These are phyloP conservation scores for Cryptocephalus moraei DNA, from an alignment of 2,888 invertebrate genomes.

Conservation along the genomic window DNA sequence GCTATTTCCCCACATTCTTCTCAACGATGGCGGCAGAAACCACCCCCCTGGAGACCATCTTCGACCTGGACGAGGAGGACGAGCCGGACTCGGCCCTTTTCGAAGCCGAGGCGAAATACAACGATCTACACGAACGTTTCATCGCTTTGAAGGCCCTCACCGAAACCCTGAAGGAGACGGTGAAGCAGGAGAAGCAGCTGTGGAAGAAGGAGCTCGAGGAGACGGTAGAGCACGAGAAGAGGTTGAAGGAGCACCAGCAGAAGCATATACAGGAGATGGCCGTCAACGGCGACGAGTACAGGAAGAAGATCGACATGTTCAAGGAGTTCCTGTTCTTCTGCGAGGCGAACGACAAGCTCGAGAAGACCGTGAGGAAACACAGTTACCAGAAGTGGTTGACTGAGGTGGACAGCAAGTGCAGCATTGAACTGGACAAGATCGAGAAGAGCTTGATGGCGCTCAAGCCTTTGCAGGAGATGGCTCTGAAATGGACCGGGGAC, in stretches of 20 bases:
- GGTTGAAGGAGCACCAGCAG: constrained; percentile 7
- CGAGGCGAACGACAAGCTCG: constrained; percentile 8
- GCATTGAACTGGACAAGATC: constrained; percentile 16
- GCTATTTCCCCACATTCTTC: no score
- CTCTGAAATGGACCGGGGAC: constrained; percentile 12
- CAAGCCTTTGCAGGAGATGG: constrained; percentile 15
- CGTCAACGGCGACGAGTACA: constrained; percentile 7
- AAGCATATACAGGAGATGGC: constrained; percentile 1
- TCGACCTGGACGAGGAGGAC: background rate
- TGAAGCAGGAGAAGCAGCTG: constrained; percentile 11
- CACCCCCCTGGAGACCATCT: no score
- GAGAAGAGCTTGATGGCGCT: constrained; percentile 14
- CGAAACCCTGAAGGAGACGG: constrained; percentile 12
- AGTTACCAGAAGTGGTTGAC: constrained; percentile 13
- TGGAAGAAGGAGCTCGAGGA: constrained; percentile 16
- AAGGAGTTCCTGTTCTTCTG: constrained; percentile 14
- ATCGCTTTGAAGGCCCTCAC: constrained; percentile 11
- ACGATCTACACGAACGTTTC: constrained; percentile 12
- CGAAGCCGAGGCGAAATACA: constrained; percentile 7
- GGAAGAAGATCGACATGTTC: constrained; percentile 11
- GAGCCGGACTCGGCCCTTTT: constrained; percentile 1
- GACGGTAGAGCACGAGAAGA: constrained; percentile 12
- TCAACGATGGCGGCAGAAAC: no score
- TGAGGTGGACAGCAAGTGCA: constrained; percentile 17
- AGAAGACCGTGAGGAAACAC: constrained; percentile 8